Percentiles rank a stretch among this genome's conserved stretches.
Evolutionary conservation across 2,113 vertebrate genomes (phyloP).

Genomic region (Manacus vitellinus): DNA sequence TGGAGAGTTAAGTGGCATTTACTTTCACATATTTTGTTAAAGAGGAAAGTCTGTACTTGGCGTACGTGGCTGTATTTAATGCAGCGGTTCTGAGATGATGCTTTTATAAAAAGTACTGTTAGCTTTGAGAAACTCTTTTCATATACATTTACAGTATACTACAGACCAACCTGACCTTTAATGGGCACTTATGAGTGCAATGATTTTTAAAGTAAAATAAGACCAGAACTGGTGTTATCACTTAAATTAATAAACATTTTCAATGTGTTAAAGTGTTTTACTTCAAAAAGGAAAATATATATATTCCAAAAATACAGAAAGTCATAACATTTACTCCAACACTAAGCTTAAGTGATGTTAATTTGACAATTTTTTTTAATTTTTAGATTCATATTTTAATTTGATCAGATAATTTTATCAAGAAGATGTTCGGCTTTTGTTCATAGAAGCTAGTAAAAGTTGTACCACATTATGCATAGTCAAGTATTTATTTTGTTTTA

Average conservation of each 20-base stretch:
- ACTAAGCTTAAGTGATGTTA: conserved; percentile 72
- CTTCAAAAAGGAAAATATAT: conserved; percentile 62
- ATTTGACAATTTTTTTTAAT: conserved; percentile 65
- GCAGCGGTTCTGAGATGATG: conserved; percentile 64
- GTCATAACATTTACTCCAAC: conserved; percentile 51
- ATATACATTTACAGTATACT: conserved; percentile 51
- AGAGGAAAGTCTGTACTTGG: conserved; percentile 40
- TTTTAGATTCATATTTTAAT: conserved; percentile 71
- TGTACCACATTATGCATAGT: conserved; percentile 74
- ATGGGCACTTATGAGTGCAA: conserved; percentile 65
- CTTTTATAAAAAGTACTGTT: conserved; percentile 62
- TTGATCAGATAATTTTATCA: conserved; percentile 73
- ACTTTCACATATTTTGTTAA: conserved; percentile 42
- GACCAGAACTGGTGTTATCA: conserved; percentile 70
- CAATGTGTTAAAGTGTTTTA: conserved; percentile 70
- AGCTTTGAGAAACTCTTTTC: conserved; percentile 68
- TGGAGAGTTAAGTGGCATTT: conserved; percentile 58
- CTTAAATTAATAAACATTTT: conserved; percentile 65
- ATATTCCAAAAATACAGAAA: conserved; percentile 45
- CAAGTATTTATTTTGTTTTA: conserved; percentile 80
- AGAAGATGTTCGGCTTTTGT: conserved; percentile 68
- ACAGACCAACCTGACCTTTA: conserved; percentile 72
- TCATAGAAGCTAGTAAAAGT: conserved; percentile 69
- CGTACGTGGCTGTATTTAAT: conserved; percentile 38
- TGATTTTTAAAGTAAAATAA: conserved; percentile 68